Base-by-base conservation (phyloP, 1,140 invertebrate species). In the Lithobius niger region DNA sequence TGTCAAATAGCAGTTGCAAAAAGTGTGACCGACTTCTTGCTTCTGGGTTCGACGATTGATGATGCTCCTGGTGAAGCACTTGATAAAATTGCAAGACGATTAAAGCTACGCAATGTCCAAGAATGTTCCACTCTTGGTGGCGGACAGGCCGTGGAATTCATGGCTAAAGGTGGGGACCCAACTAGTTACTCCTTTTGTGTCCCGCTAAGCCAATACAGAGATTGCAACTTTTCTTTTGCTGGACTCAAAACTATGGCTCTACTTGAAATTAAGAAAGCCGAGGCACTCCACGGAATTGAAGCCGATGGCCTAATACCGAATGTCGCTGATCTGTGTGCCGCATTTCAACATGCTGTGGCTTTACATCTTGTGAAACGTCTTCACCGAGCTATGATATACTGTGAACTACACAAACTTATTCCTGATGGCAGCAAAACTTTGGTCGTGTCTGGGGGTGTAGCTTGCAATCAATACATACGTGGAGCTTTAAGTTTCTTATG, bases 1-100 rank as follows among this genome's bases (percentile, higher is more conserved):
- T 86, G 86, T 71, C 73, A 96, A 47, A 65, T 97, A 53, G 80
- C 82, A 36, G 64, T 96, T 18, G 90, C 82, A 1, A 74, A 82
- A 66, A 76, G 76, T 65, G 75, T 91, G 19, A 75, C 86, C 57
- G 75, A 86, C 36, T 93, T 93, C 74, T 69, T 81, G 13, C 68
- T 91, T 36, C 73, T 97, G 13, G 93, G 93, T 3, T 70, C 81
- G 59, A 79, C 76, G 31, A 58, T 83, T 19, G 90, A 97, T 73
- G 82, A 87, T 75, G 80, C 93, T 45, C 91, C 92, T 24, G 95
- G 95, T 49, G 90, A 96, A 75, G 77, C 82, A 2, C 79, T 92
- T 62, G 92, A 97, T 68, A 96, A 96, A 74, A 84, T 85, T 66
- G 86, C 91, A 16, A 78, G 95, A 62, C 76, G 85, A 64, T 69